Percentiles rank a stretch among this genome's conserved stretches.
These are phyloP conservation scores for Chamaea fasciata DNA, from an alignment of 2,113 vertebrate genomes.

Conservation along the genomic window DNA sequence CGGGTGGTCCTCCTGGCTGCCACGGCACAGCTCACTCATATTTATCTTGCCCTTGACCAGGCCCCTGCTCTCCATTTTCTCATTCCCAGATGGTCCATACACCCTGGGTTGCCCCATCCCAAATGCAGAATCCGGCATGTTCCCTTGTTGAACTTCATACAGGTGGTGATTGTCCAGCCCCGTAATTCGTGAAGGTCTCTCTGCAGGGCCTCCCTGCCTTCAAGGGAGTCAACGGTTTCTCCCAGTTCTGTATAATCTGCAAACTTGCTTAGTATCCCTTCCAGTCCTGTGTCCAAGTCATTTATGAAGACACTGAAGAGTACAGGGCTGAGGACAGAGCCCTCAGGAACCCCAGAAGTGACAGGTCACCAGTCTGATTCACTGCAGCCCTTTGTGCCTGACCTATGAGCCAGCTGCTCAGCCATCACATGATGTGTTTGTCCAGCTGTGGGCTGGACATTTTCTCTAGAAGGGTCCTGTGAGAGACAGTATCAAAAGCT, in stretches of 20 bases:
- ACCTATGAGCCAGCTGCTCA: background rate
- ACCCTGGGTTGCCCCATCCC: background rate
- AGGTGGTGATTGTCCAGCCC: background rate
- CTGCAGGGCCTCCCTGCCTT: background rate
- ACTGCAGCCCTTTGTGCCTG: background rate
- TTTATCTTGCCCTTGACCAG: background rate
- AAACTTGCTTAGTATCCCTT: background rate
- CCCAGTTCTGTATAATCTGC: background rate
- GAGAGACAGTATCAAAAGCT: background rate
- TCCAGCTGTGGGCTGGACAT: background rate
- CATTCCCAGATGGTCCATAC: background rate
- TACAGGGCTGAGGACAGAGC: background rate
- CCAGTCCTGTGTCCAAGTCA: background rate
- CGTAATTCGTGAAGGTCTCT: background rate
- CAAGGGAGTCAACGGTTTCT: background rate
- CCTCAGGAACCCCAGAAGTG: background rate
- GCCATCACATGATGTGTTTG: background rate
- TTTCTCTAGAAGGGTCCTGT: background rate
- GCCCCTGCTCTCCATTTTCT: background rate
- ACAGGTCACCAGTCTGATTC: background rate
- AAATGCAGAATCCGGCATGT: background rate
- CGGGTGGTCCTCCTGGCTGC: accelerated
- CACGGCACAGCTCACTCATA: accelerated
- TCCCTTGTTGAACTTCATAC: background rate
- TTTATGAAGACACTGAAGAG: background rate